Conservation (phyloP, 2,113 vertebrate species). For the Calidris pygmaea region DNA sequence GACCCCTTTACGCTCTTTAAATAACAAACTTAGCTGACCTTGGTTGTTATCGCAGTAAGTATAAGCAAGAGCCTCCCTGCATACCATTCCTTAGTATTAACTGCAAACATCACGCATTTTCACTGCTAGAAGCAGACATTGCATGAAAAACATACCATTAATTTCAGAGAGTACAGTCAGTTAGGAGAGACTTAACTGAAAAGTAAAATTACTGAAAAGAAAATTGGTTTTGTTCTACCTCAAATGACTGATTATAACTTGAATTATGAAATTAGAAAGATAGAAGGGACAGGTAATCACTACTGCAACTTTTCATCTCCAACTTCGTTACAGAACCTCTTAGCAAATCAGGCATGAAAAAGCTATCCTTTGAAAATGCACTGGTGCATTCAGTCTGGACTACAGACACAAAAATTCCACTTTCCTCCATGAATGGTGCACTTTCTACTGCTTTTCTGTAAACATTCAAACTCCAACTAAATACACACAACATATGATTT, state of each 20-base stretch:
- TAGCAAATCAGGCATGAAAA: background rate
- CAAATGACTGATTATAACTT: background rate
- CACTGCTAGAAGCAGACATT: background rate
- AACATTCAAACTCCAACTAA: background rate
- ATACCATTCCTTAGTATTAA: background rate
- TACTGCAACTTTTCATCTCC: background rate
- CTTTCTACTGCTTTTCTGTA: slow-evolving; percentile 1
- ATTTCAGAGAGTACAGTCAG: background rate
- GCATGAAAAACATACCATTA: background rate
- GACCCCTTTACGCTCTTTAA: background rate
- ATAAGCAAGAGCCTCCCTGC: background rate
- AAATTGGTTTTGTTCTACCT: background rate
- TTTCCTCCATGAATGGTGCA: background rate
- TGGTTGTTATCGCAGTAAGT: background rate
- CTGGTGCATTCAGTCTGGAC: background rate
- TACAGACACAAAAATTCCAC: background rate
- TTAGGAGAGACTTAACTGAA: background rate
- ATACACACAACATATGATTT: background rate
- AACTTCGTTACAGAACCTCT: background rate
- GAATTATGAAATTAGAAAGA: background rate
- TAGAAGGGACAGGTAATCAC: background rate
- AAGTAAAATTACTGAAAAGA: background rate
- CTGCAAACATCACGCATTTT: background rate
- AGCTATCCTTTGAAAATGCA: slow-evolving; percentile 6
- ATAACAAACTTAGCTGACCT: background rate